These are phyloP conservation scores for Propsilocerus akamusi DNA, from an alignment of 1,140 invertebrate genomes.

Conservation along the genomic window DNA sequence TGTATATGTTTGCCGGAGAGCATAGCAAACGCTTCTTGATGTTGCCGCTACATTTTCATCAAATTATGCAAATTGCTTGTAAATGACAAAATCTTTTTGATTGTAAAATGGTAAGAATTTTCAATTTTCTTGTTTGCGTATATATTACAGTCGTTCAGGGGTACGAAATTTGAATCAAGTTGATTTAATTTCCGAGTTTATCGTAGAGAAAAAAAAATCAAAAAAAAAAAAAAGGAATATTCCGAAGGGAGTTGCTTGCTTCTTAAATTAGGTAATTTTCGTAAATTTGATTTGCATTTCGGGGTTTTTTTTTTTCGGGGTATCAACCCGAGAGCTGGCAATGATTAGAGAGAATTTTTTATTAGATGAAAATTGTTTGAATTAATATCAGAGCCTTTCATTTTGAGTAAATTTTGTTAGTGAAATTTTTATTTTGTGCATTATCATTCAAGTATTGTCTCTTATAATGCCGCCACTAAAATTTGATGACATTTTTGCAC, in stretches of 20 bases:
- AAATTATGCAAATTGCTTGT: conserved; percentile 1
- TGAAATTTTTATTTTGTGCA: no score
- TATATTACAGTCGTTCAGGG: not conserved
- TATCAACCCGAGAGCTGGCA: not conserved
- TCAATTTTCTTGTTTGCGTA: no score
- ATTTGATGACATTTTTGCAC: no score
- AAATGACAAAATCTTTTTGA: conserved; percentile 3
- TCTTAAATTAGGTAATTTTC: not conserved
- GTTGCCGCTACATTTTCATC: no score
- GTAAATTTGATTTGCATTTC: conserved; percentile 3
- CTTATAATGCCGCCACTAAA: no score
- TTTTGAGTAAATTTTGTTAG: no score
- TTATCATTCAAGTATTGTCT: no score
- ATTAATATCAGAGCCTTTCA: no score
- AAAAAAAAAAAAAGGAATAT: no score
- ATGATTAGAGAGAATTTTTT: conserved; percentile 1
- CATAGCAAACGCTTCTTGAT: no score
- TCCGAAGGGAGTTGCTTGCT: no score
- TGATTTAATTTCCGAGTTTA: not conserved
- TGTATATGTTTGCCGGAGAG: no score
- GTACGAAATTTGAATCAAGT: not conserved
- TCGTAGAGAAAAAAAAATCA: not conserved
- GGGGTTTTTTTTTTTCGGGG: not conserved
- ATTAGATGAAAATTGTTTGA: not conserved
- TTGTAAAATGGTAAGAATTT: not conserved